These are phyloP conservation scores for Aphelinus atriplicis DNA, from an alignment of 1,140 invertebrate species.

Conservation along the genomic window DNA sequence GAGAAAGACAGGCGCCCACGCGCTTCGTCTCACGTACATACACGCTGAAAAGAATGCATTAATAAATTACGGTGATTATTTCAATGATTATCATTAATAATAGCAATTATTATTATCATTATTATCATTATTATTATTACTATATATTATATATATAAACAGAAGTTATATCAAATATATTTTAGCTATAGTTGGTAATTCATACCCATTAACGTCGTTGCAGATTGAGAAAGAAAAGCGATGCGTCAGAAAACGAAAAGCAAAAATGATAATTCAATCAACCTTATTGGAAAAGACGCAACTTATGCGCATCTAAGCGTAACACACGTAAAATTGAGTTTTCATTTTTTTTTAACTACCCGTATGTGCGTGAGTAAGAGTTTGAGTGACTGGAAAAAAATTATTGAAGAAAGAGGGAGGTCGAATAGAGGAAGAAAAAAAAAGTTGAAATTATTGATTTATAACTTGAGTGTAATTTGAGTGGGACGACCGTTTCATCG, in stretches of 20 bases:
- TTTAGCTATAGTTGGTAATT: conserved; percentile 65
- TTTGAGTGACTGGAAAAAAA: background rate
- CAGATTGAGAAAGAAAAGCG: conserved; percentile 52
- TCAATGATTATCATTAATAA: conserved; percentile 46
- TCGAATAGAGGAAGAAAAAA: conserved; percentile 7
- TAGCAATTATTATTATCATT: conserved; percentile 47
- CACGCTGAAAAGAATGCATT: conserved; percentile 23
- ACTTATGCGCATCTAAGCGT: conserved; percentile 9
- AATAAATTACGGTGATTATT: conserved; percentile 40
- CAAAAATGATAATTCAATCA: conserved; percentile 1
- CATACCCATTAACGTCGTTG: conserved; percentile 64
- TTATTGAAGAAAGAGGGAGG: background rate
- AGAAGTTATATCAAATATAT: conserved; percentile 66
- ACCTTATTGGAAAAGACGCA: conserved; percentile 20
- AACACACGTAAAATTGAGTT: conserved; percentile 46
- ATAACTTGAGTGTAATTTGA: conserved; percentile 21
- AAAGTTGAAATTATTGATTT: conserved; percentile 35
- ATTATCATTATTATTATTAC: conserved; percentile 53
- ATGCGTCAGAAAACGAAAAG: conserved; percentile 52
- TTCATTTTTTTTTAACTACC: conserved; percentile 50
- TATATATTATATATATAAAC: conserved; percentile 61
- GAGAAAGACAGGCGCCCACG: conserved; percentile 13
- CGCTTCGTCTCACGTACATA: conserved; percentile 6
- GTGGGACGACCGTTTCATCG: conserved; percentile 19
- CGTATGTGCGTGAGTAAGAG: background rate